Base-by-base conservation (phyloP, 2,888 invertebrate genomes). In the Mactromeris polynyma region DNA sequence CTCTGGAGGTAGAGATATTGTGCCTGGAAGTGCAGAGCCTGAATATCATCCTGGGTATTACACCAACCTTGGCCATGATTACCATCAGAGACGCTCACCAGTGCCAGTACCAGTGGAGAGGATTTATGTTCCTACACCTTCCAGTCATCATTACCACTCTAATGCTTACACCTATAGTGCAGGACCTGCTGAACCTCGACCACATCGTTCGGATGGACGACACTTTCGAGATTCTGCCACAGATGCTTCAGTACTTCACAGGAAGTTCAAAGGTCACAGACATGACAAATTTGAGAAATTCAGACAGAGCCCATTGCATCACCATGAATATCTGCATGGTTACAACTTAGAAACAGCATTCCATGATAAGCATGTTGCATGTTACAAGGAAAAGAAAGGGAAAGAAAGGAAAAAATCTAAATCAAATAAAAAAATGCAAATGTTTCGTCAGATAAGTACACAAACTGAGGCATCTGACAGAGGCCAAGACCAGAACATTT, bases 401-500 rank as follows among this genome's bases (percentile, higher is more conserved):
- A 73, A 80, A n/a, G 33, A 85, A 19, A 83, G 80, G 58, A 81
- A 83, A 42, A 78, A 83, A 26, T 69, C 87, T 31, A 92, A 90
- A 84, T 89, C 89, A 0, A 90, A 89, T 78, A 88, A 90, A 51
- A 89, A 89, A 64, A 46, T 87, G 9, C 90, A 87, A 46, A 64
- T 85, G 51, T 87, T 86, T 46, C 81, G 82, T 31, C 81, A 89
- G 38, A 58, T 78, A 6, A 86, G 85, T 40, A 79, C 26, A 9
- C 77, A 79, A 33, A 80, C 79, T 14, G 87, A 87, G 46, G 42
- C 79, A 40, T 38, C 77, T 40, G 78, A 79, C 33, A 0, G 14
- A 36, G 14, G 14, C 14, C 38, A 81, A 46, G 42, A 36, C 9
- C 31, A 19, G 21, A 77, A 78, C 14, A 81, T 80, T 77, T 82